Evolutionary conservation across 2,113 vertebrate species (phyloP), one percentile per base, ranked within the genome.

Genomic region (Elgaria multicarinata): DNA sequence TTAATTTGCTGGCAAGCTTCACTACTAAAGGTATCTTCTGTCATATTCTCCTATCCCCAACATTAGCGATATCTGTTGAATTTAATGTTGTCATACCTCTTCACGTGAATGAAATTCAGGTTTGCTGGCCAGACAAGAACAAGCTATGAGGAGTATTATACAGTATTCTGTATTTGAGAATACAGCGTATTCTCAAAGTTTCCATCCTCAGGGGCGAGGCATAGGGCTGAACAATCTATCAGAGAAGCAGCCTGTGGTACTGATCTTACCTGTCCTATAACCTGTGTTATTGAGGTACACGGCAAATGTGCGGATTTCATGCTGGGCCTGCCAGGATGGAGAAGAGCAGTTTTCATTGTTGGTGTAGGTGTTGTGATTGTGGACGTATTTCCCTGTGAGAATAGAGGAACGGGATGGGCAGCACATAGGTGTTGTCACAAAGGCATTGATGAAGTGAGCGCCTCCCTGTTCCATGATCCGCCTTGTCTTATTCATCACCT

Each of bases 331-430:
- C 99, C 99, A 99, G 74, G 99, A 99, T 0, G 98, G 98, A 0
- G 99, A 99, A 16, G 99, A 99, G 94, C 99, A 99, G 97, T 99
- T 99, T 95, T 99, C 99, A 0, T 99, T 99, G 98, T 99, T 99
- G 74, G 99, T 99, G 96, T 99, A 99, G 76, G 98, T 99, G 97
- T 99, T 98, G 95, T 99, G 99, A 95, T 99, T 99, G 97, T 99
- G 99, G 42, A 99, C 99, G 0, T 99, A 99, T 96, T 99, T 99
- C 67, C 99, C 99, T 0, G 99, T 99, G 89, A 99, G 97, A 95
- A 99, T 98, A 90, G 99, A 98, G 86, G 99, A 99, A 75, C 99
- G 98, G 0, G 99, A 99, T 0, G 99, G 99, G 93, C 99, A 99
- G 96, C 99, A 99, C 99, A 99, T 99, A 78, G 99, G 99, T 0